Percentiles rank a stretch among this genome's conserved stretches.
Conservation (phyloP, 2,797 vertebrate genomes). For the Gila robusta region DNA sequence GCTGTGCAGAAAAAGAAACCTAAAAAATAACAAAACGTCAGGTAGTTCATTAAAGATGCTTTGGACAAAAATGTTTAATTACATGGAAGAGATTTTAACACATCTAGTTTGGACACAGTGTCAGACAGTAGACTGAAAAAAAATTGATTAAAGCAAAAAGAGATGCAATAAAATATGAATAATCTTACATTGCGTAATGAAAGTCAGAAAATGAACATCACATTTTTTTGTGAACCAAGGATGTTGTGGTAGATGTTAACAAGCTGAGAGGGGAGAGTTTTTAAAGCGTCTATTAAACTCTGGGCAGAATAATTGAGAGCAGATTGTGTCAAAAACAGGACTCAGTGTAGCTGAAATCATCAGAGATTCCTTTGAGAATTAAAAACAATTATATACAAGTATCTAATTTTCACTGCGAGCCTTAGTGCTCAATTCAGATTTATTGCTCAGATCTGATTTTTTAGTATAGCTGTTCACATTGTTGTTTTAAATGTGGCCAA, state of each 20-base stretch:
- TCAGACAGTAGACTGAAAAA: not conserved
- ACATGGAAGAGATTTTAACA: not conserved
- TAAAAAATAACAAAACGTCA: not conserved
- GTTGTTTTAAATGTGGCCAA: too few relatives aligned
- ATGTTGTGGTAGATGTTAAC: slow-evolving; percentile 29
- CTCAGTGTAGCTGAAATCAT: slow-evolving; percentile 37
- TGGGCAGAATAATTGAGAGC: slow-evolving; percentile 37
- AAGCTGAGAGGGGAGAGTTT: slow-evolving; percentile 23
- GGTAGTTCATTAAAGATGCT: not conserved
- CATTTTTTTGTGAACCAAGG: not conserved
- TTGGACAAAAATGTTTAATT: not conserved
- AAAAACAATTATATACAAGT: not conserved
- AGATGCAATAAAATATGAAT: not conserved
- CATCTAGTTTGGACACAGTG: not conserved
- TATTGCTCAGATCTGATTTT: too few relatives aligned
- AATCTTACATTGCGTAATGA: not conserved
- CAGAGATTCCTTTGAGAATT: slow-evolving; percentile 5
- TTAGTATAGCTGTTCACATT: too few relatives aligned
- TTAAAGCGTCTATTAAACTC: slow-evolving; percentile 12
- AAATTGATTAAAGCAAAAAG: not conserved
- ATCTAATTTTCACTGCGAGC: not conserved
- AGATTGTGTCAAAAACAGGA: slow-evolving; percentile 35
- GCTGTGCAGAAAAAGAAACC: not conserved
- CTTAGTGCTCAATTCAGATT: too few relatives aligned
- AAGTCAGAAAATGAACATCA: not conserved